A percentile compares a stretch with the other conserved stretches of the same genome.
Conservation (phyloP, 1,140 invertebrate genomes). For the Bactericera cockerelli region DNA sequence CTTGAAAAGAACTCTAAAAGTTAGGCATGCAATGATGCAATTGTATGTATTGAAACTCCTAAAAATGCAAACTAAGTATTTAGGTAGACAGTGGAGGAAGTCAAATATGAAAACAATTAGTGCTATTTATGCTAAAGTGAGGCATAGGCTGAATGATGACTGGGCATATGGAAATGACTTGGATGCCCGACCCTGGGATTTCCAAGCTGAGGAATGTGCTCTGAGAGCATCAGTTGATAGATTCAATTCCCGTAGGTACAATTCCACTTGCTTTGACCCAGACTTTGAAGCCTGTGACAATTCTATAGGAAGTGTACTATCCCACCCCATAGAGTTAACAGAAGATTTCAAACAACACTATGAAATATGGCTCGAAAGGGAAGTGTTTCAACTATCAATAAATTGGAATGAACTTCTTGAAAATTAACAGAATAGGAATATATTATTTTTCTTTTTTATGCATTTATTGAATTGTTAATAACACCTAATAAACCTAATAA, state of each 20-base stretch:
- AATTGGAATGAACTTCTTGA: slow-evolving; percentile 51
- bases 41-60: slow-evolving; percentile 93
- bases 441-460: no score
- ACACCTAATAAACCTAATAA: no score
- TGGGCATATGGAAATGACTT: slow-evolving; percentile 99
- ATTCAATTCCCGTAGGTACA: slow-evolving; percentile 86
- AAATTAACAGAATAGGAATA: no score
- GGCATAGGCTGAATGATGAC: slow-evolving; percentile 91
- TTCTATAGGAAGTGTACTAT: slow-evolving; percentile 67
- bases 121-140: slow-evolving; percentile 94
- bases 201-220: slow-evolving; percentile 94
- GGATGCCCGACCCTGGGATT: slow-evolving; percentile 95
- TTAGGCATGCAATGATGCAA: slow-evolving; percentile 94
- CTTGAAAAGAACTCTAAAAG: slow-evolving; percentile 88
- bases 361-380: slow-evolving; percentile 87
- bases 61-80: slow-evolving; percentile 99
- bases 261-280: slow-evolving; percentile 27
- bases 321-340: slow-evolving; percentile 62
- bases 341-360: slow-evolving; percentile 95
- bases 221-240: slow-evolving; percentile 83
- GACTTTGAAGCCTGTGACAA: slow-evolving; percentile 77
- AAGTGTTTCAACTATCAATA: slow-evolving; percentile 78
- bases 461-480: no score
- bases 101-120: slow-evolving; percentile 99
- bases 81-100: slow-evolving; percentile 97